Conservation (phyloP, 2,888 invertebrate genomes). For the Oxycera nigricornis region DNA sequence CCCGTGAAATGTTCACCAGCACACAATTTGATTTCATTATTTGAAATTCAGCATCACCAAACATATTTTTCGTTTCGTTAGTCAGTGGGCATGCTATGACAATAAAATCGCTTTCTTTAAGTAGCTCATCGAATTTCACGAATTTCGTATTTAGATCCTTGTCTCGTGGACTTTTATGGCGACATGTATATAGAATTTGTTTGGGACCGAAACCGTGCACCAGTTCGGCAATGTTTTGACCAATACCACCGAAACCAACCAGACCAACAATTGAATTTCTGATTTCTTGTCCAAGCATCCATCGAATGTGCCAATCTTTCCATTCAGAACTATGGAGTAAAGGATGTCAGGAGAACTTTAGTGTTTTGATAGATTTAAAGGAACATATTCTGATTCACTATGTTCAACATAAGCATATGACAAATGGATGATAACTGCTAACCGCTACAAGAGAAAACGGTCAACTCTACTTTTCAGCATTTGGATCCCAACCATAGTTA, state of each 20-base stretch:
- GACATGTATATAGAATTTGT: constrained; percentile 74
- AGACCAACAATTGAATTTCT: constrained; percentile 77
- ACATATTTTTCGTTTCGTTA: constrained; percentile 68
- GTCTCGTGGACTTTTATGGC: constrained; percentile 68
- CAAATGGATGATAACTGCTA: no score
- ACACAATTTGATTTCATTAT: constrained; percentile 74
- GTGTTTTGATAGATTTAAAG: no score
- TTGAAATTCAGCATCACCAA: constrained; percentile 67
- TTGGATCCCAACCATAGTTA: no score
- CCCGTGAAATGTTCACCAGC: constrained; percentile 72
- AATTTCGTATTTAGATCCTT: constrained; percentile 66
- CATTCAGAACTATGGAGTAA: constrained; percentile 60
- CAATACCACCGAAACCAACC: constrained; percentile 77
- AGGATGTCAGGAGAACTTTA: neutral
- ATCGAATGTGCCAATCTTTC: constrained; percentile 71
- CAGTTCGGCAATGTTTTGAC: constrained; percentile 72
- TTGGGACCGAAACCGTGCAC: constrained; percentile 73
- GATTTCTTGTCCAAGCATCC: constrained; percentile 77
- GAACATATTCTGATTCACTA: no score
- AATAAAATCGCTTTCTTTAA: constrained; percentile 71
- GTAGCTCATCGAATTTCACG: constrained; percentile 67
- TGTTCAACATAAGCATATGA: no score
- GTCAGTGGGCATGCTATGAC: constrained; percentile 69
- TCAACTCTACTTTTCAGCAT: no score
- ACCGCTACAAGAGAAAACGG: no score